Evolutionary conservation across 2,113 vertebrate species (phyloP).

Genomic region (Podarcis raffonei): DNA sequence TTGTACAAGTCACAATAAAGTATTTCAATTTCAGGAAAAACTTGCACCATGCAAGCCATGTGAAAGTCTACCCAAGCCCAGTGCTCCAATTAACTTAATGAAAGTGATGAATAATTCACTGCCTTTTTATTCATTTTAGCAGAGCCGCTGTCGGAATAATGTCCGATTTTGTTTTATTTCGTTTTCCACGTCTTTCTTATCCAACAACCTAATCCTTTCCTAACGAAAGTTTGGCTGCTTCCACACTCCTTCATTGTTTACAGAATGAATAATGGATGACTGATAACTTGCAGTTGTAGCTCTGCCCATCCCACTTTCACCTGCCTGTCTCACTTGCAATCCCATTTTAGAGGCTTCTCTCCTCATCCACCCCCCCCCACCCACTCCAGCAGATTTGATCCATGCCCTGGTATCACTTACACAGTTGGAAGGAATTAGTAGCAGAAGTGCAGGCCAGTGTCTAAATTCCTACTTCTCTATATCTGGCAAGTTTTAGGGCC

Average conservation of each 20-base stretch:
- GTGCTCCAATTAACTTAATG: conserved; percentile 65
- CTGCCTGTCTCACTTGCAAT: conserved; percentile 36
- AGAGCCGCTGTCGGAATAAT: conserved; percentile 48
- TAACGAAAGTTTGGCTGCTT: conserved; percentile 49
- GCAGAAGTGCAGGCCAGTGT: conserved; percentile 19
- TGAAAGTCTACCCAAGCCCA: conserved; percentile 27
- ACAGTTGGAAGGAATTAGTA: conserved; percentile 47
- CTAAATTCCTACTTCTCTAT: background rate
- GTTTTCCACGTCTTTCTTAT: conserved; percentile 68
- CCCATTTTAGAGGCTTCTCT: conserved; percentile 56
- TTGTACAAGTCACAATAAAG: too few relatives aligned
- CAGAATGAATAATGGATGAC: conserved; percentile 73
- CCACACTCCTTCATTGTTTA: conserved; percentile 67
- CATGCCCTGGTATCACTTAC: conserved; percentile 57
- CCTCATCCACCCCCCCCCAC: background rate
- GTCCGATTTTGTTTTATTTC: conserved; percentile 64
- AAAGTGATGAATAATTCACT: conserved; percentile 72
- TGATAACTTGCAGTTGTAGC: conserved; percentile 62
- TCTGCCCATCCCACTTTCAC: conserved; percentile 50
- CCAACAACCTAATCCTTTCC: conserved; percentile 59
- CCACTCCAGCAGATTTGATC: conserved; percentile 59
- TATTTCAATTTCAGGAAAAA: background rate
- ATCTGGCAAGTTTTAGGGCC: background rate
- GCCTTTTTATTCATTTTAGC: conserved; percentile 55
- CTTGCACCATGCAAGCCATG: conserved; percentile 31